Evolutionary conservation across 37 sponge, comb jelly and placozoan species (phyloP).

Genomic region (Amphimedon queenslandica): DNA sequence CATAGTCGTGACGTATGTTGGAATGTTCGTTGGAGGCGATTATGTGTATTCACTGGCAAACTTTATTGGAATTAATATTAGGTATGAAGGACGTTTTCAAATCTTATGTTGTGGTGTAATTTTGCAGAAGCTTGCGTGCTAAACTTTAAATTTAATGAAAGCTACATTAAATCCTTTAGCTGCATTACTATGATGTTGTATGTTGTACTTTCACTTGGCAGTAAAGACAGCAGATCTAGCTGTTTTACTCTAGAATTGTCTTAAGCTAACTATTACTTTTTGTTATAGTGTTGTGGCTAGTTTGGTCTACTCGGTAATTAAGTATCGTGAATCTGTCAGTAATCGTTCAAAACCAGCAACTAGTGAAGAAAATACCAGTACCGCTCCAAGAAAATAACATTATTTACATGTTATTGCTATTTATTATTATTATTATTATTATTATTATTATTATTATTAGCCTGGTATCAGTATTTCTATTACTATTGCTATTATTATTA

Average conservation of each 20-base stretch:
- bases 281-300: slow-evolving; percentile 38
- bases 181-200: no score
- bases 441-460: no score
- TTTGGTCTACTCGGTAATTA: slow-evolving; percentile 52
- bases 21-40: slow-evolving; percentile 81
- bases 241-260: no score
- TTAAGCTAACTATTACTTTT: no score
- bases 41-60: slow-evolving; percentile 68
- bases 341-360: not conserved
- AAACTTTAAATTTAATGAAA: no score
- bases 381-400: not conserved
- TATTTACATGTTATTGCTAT: not conserved
- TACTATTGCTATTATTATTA: no score
- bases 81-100: slow-evolving; percentile 30
- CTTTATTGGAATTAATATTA: slow-evolving; percentile 81
- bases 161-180: no score
- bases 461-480: no score
- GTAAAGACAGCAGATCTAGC: no score
- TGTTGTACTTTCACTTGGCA: no score
- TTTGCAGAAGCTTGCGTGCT: no score
- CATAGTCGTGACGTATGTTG: slow-evolving; percentile 76
- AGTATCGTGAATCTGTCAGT: slow-evolving; percentile 40
- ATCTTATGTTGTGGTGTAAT: no score
- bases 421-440: not conserved
- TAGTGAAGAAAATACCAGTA: not conserved